These are phyloP conservation scores for Philereme vetulata DNA, from an alignment of 2,888 invertebrate genomes.

Conservation along the genomic window DNA sequence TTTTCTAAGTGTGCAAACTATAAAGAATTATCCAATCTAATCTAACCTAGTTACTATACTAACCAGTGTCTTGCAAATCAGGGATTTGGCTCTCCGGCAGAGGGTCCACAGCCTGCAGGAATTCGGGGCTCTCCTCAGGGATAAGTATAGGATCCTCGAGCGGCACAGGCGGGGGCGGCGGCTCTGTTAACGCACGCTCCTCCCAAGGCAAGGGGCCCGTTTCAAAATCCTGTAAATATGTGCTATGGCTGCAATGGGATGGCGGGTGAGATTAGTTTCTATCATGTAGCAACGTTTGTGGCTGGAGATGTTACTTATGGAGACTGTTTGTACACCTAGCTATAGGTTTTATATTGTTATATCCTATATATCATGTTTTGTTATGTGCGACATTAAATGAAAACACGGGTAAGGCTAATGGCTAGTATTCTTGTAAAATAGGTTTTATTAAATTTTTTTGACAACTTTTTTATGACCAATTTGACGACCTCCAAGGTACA, in stretches of 20 bases:
- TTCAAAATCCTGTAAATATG: slow-evolving; percentile 59
- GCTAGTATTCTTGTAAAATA: too few species aligned
- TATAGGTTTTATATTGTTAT: too few species aligned
- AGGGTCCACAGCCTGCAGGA: slow-evolving; percentile 69
- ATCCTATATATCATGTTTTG: too few species aligned
- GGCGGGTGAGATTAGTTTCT: slow-evolving; percentile 10
- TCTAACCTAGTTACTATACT: slow-evolving; percentile 6
- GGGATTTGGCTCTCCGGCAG: slow-evolving; percentile 70
- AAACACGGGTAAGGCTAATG: too few species aligned
- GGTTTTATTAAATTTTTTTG: too few species aligned
- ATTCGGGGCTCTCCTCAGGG: slow-evolving; percentile 69
- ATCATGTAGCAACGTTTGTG: not conserved
- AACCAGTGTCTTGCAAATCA: slow-evolving; percentile 72
- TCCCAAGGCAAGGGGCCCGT: slow-evolving; percentile 76
- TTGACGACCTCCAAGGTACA: too few species aligned
- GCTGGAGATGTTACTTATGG: too few species aligned
- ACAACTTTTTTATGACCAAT: too few species aligned
- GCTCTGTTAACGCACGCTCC: slow-evolving; percentile 56
- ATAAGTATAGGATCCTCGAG: slow-evolving; percentile 70
- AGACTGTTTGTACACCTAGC: too few species aligned
- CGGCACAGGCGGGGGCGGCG: slow-evolving; percentile 55
- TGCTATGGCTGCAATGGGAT: slow-evolving; percentile 3
- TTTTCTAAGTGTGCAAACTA: too few species aligned
- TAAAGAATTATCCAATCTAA: too few species aligned
- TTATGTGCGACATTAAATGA: too few species aligned